Evolutionary conservation across 92 coral and sea anemone genomes (phyloP).

Genomic region (Actinernus sp.): DNA sequence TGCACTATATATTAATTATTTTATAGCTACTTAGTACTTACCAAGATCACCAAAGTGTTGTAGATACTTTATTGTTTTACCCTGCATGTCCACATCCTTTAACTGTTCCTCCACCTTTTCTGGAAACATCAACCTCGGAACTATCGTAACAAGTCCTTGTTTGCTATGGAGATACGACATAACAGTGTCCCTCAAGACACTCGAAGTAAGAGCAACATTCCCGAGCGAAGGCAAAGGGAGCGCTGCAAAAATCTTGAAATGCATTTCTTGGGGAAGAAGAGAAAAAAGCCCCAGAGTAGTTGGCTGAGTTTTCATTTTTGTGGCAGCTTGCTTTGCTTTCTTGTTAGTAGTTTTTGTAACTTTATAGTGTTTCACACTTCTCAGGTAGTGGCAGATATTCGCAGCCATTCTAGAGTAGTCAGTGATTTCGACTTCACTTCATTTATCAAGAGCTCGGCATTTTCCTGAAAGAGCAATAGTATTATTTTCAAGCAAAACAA

Average conservation of each 20-base stretch:
- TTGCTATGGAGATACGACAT: slow-evolving; percentile 74
- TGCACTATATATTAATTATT: too few relatives aligned
- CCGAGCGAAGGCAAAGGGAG: slow-evolving; percentile 83
- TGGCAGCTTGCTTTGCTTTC: background rate
- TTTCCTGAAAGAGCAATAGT: background rate
- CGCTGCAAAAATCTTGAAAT: slow-evolving; percentile 66
- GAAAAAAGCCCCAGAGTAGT: slow-evolving; percentile 75
- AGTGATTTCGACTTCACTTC: too few relatives aligned
- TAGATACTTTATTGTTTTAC: slow-evolving; percentile 53
- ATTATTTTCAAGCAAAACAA: background rate
- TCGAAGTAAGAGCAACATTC: slow-evolving; percentile 79
- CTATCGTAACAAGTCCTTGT: slow-evolving; percentile 77
- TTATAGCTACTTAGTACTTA: too few relatives aligned
- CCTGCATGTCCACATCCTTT: slow-evolving; percentile 31
- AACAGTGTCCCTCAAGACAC: slow-evolving; percentile 75
- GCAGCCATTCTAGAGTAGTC: slow-evolving; percentile 35
- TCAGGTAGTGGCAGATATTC: slow-evolving; percentile 80
- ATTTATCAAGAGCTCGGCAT: too few relatives aligned
- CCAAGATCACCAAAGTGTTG: slow-evolving; percentile 89
- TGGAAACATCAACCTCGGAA: slow-evolving; percentile 58
- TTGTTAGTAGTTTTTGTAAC: slow-evolving; percentile 35
- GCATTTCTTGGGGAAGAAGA: slow-evolving; percentile 82
- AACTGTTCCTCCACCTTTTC: slow-evolving; percentile 28
- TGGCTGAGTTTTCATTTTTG: slow-evolving; percentile 5
- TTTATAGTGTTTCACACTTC: slow-evolving; percentile 72